phyloP scores from a whole-genome alignment of 2,113 vertebrate genomes.

The Grus americana region DNA sequence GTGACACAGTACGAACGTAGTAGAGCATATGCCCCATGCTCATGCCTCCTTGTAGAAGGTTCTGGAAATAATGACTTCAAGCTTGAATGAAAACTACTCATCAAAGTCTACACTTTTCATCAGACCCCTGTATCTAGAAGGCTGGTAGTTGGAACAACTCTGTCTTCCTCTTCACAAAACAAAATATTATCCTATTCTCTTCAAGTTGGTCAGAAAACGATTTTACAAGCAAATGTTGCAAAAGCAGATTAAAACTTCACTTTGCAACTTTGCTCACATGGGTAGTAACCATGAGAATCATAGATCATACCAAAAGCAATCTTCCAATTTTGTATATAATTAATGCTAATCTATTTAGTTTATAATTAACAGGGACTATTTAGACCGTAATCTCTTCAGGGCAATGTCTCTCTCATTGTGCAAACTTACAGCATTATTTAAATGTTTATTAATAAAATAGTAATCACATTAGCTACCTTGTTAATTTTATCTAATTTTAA shows the following conservation, averaged over 20 bases:
- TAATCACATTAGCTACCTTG: not conserved
- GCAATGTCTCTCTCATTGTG: not conserved
- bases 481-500: conserved; percentile 21
- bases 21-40: fast-evolving
- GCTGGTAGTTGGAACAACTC: not conserved
- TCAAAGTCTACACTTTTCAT: not conserved
- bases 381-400: not conserved
- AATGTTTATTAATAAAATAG: conserved; percentile 12
- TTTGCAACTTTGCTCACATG: not conserved
- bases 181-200: not conserved
- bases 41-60: not conserved
- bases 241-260: not conserved
- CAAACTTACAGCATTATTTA: not conserved
- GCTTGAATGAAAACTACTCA: not conserved
- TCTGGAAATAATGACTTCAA: conserved; percentile 1
- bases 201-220: not conserved
- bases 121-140: not conserved
- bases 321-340: not conserved
- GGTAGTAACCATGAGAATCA: not conserved
- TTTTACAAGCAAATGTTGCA: not conserved
- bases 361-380: conserved; percentile 13
- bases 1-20: not conserved
- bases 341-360: not conserved
- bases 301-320: not conserved
- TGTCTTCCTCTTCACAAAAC: not conserved